A percentile compares a stretch with the other conserved stretches of the same genome.
Conservation (phyloP, 2,797 vertebrate species). For the Nasua narica region DNA sequence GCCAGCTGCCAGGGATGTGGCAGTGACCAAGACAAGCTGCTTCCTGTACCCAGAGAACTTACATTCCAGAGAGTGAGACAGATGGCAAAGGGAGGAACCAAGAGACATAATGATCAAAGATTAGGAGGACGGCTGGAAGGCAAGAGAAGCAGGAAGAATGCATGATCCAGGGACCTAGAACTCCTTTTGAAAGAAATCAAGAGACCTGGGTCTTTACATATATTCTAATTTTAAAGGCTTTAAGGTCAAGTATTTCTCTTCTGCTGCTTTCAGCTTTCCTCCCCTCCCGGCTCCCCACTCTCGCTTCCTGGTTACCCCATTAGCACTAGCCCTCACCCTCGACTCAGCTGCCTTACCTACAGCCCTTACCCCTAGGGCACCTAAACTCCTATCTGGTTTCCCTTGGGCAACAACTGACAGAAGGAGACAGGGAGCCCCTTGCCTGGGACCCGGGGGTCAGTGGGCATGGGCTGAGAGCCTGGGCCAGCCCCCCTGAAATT, state of each 20-base stretch:
- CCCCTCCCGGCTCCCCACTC: neutral
- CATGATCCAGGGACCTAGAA: neutral
- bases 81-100: constrained; percentile 36
- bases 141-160: neutral
- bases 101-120: neutral
- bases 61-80: neutral
- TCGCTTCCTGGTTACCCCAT: neutral
- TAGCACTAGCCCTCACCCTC: neutral
- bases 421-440: neutral
- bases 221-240: neutral
- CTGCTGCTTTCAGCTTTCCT: neutral
- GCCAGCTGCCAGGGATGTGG: neutral
- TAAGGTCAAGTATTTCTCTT: neutral
- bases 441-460: neutral
- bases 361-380: neutral
- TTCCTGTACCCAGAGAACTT: constrained; percentile 54
- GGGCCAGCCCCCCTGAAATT: neutral
- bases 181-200: neutral
- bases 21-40: constrained; percentile 53
- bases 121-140: neutral
- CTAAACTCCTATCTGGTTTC: neutral
- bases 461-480: neutral
- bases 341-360: neutral
- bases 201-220: neutral
- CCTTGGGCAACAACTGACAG: neutral